phyloP scores from a whole-genome alignment of 2,113 vertebrate genomes.

The Pygoscelis adeliae region DNA sequence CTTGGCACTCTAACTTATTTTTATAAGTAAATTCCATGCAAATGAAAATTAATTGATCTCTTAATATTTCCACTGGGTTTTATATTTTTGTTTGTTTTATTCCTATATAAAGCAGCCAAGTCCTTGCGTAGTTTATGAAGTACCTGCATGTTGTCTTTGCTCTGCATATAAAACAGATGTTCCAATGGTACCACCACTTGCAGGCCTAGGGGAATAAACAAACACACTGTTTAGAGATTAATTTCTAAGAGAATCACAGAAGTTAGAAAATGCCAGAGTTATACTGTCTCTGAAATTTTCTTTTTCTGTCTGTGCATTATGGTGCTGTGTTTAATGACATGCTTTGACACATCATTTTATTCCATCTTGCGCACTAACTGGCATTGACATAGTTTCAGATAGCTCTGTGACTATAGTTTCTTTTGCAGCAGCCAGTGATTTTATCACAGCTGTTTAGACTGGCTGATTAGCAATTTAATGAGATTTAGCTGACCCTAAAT shows the following conservation, averaged over 20 bases:
- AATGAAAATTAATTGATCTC: neutral
- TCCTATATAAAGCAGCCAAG: neutral
- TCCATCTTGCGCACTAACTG: neutral
- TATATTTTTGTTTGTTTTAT: neutral
- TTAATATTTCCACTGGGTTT: neutral
- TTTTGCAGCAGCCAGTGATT: neutral
- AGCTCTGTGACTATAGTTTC: neutral
- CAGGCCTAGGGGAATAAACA: neutral
- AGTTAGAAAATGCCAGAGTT: neutral
- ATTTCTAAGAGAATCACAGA: neutral
- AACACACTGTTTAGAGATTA: neutral
- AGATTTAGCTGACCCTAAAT: conserved; percentile 4
- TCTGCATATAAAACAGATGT: neutral
- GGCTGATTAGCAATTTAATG: neutral
- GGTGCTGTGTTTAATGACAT: neutral
- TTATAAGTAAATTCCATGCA: neutral
- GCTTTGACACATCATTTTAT: neutral
- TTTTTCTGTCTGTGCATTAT: neutral
- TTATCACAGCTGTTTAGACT: neutral
- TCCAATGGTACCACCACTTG: neutral
- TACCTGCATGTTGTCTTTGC: neutral
- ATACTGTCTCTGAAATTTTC: neutral
- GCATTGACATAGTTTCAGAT: neutral
- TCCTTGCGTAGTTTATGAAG: neutral
- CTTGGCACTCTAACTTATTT: neutral